Base-by-base conservation (phyloP, 2,888 invertebrate genomes). In the Tortricodes alternella region DNA sequence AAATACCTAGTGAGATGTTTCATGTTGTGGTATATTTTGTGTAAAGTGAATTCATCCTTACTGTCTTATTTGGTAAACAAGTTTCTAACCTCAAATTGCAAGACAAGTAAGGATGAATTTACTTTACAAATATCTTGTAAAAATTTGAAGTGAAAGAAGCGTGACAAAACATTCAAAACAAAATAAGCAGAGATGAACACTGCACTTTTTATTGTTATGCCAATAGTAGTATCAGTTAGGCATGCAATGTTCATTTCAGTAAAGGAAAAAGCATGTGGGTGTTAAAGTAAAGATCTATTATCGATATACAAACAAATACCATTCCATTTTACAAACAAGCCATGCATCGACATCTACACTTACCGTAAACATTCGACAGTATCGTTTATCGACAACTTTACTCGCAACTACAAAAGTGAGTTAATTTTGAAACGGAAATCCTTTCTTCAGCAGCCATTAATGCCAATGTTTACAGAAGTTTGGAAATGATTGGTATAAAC, bases 361-460 rank as follows among this genome's bases (percentile, higher is more conserved):
- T 83, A 89, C 88, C 86, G 77, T 79, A 79, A 79, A 79, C 77
- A 77, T 75, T 77, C 76, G 72, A 77, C 81, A 77, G 81, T 80
- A 83, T 82, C 82, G 85, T 89, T 78, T 83, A 89, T 89, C 88
- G 89, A 88, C 83, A 89, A 87, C 85, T 87, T 87, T 85, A 88
- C 88, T 87, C 79, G 73, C 74, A 75, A 76, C 82, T 83, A 88
- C 80, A 63, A 68, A 69, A 74, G 50, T 61, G 68, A 71, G 73
- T 73, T 69, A 77, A 78, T 86, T 88, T 86, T 76, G 73, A 80
- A 82, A 80, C 67, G 74, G 89, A 80, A 87, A 85, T 80, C 78
- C 89, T 88, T 89, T 89, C 89, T 67, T 79, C 83, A 83, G 89
- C 90, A 83, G 85, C 89, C 90, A 89, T 89, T 85, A 82, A 85